Evolutionary conservation across 2,888 invertebrate genomes (phyloP).

Genomic region (Bursaphelenchus okinawaensis): DNA sequence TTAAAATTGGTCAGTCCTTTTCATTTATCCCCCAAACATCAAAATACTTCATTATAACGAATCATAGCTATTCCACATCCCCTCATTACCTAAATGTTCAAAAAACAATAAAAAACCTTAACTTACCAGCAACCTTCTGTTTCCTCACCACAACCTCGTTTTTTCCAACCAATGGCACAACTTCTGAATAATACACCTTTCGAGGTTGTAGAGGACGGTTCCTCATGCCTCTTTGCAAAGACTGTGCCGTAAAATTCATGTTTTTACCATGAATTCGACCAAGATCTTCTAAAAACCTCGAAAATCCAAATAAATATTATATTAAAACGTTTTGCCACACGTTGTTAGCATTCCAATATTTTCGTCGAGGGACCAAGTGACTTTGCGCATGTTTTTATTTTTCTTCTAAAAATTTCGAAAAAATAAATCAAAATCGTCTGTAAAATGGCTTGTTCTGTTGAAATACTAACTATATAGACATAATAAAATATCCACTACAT

Average conservation of each 20-base stretch:
- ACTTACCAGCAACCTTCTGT: conserved; percentile 37
- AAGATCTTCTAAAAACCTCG: neutral
- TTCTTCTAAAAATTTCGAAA: too few relatives aligned
- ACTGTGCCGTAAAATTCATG: neutral
- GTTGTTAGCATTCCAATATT: neutral
- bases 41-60: too few relatives aligned
- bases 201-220: conserved; percentile 12
- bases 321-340: neutral
- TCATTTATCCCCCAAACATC: too few relatives aligned
- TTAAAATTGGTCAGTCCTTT: too few relatives aligned
- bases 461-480: too few relatives aligned
- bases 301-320: neutral
- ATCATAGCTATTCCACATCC: neutral
- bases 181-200: conserved; percentile 36
- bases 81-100: neutral
- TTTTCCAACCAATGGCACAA: conserved; percentile 44
- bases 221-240: neutral
- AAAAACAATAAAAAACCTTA: conserved; percentile 6
- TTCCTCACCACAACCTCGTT: conserved; percentile 37
- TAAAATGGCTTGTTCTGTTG: too few relatives aligned
- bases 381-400: too few relatives aligned
- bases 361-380: neutral
- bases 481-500: too few relatives aligned
- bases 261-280: neutral
- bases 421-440: neutral